phyloP scores from a whole-genome alignment of 2,888 invertebrate species.

The Drosophila emarginata region DNA sequence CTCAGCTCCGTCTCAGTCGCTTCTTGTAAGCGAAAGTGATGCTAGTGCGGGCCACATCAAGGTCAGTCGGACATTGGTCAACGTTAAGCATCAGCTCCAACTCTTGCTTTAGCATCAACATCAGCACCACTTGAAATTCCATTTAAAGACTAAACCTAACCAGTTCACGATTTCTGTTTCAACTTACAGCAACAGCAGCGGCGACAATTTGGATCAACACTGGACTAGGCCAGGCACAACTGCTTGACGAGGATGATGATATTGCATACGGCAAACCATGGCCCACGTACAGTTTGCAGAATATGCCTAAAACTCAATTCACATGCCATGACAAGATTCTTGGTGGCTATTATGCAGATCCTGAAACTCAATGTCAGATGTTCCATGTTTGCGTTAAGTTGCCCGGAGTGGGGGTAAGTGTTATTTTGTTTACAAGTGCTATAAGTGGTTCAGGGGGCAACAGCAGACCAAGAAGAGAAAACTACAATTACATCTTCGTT shows the following conservation, averaged over 20 bases:
- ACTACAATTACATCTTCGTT: background rate
- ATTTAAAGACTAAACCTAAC: conserved; percentile 40
- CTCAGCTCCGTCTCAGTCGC: conserved; percentile 33
- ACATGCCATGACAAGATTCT: conserved; percentile 92
- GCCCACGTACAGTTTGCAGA: conserved; percentile 85
- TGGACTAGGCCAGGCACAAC: conserved; percentile 60
- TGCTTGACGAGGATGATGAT: conserved; percentile 72
- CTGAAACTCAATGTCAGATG: conserved; percentile 93
- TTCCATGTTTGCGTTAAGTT: conserved; percentile 95
- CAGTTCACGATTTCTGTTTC: conserved; percentile 47
- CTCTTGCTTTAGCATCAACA: conserved; percentile 6
- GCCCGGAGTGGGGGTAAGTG: conserved; percentile 88
- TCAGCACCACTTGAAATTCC: conserved; percentile 39
- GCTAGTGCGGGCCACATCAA: conserved; percentile 52
- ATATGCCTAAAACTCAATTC: conserved; percentile 86
- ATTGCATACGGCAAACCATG: conserved; percentile 77
- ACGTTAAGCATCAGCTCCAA: conserved; percentile 16
- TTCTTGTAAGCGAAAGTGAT: conserved; percentile 67
- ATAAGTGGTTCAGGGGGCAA: conserved; percentile 18
- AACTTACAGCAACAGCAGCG: conserved; percentile 51
- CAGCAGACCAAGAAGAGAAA: conserved; percentile 10
- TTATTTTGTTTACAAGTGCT: conserved; percentile 7
- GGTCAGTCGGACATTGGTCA: conserved; percentile 54
- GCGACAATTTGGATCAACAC: conserved; percentile 49
- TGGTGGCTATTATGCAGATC: conserved; percentile 94